Evolutionary conservation across 2,888 invertebrate species (phyloP).

Genomic region (Sialis lutaria): DNA sequence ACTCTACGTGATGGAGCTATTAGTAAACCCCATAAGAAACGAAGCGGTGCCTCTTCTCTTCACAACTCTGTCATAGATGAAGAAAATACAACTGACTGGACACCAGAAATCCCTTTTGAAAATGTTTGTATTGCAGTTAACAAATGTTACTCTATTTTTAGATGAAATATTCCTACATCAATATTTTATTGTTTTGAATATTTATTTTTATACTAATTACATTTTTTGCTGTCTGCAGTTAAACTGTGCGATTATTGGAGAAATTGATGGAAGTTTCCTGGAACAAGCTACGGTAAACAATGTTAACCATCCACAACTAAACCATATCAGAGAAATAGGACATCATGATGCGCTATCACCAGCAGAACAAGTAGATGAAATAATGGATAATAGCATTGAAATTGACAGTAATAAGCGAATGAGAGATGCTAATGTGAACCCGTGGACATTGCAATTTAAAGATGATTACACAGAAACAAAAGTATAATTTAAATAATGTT

Average conservation of each 20-base stretch:
- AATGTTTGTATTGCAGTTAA: slow-evolving; percentile 30
- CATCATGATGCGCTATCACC: background rate
- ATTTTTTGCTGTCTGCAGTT: too few relatives aligned
- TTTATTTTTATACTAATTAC: too few relatives aligned
- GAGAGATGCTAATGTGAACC: slow-evolving; percentile 69
- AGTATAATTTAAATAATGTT: slow-evolving; percentile 26
- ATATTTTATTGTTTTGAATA: too few relatives aligned
- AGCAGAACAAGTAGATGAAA: slow-evolving; percentile 49
- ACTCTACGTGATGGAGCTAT: slow-evolving; percentile 1
- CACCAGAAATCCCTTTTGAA: slow-evolving; percentile 81
- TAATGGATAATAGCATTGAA: slow-evolving; percentile 73
- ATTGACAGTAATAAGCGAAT: slow-evolving; percentile 80
- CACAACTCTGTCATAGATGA: slow-evolving; percentile 43
- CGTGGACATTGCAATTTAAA: slow-evolving; percentile 77
- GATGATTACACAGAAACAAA: slow-evolving; percentile 63
- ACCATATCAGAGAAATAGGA: background rate
- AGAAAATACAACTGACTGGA: slow-evolving; percentile 70
- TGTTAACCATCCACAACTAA: too few relatives aligned
- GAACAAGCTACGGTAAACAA: too few relatives aligned
- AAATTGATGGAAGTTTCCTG: too few relatives aligned
- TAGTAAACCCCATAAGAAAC: slow-evolving; percentile 16
- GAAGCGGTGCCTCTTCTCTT: slow-evolving; percentile 25
- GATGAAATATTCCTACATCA: background rate
- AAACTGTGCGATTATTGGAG: too few relatives aligned
- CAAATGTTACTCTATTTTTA: too few relatives aligned